These are phyloP conservation scores for Sipha flava DNA, from an alignment of 1,140 invertebrate species.

Conservation along the genomic window DNA sequence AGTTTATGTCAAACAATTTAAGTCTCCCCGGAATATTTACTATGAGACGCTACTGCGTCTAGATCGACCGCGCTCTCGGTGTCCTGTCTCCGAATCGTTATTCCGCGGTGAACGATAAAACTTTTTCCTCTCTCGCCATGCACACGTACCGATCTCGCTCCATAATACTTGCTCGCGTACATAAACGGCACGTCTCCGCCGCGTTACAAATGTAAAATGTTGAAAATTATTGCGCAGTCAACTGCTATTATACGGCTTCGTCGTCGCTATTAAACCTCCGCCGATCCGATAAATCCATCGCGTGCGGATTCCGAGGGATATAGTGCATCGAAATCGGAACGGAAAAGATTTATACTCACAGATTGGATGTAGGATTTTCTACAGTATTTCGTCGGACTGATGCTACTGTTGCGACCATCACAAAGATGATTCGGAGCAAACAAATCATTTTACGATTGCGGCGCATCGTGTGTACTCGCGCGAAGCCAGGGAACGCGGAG, in stretches of 20 bases:
- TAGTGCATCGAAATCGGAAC: neutral
- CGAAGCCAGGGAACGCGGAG: too few relatives aligned
- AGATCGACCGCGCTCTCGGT: too few relatives aligned
- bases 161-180: neutral
- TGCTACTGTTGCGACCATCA: neutral
- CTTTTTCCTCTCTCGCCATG: too few relatives aligned
- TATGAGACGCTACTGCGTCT: too few relatives aligned
- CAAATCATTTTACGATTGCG: slow-evolving; percentile 9
- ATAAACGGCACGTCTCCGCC: neutral
- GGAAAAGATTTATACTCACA: neutral
- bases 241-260: neutral
- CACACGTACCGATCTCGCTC: too few relatives aligned
- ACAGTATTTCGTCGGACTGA: neutral
- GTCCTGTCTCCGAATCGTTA: too few relatives aligned
- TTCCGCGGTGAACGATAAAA: too few relatives aligned
- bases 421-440: neutral
- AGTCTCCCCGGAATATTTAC: too few relatives aligned
- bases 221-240: neutral
- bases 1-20: too few relatives aligned
- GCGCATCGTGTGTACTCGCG: too few relatives aligned
- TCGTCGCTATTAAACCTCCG: neutral
- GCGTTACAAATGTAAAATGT: neutral
- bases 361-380: neutral
- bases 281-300: slow-evolving; percentile 8
- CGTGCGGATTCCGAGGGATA: slow-evolving; percentile 5